Base-by-base conservation (phyloP, 2,113 vertebrate species). In the Dicerorhinus sumatrensis region DNA sequence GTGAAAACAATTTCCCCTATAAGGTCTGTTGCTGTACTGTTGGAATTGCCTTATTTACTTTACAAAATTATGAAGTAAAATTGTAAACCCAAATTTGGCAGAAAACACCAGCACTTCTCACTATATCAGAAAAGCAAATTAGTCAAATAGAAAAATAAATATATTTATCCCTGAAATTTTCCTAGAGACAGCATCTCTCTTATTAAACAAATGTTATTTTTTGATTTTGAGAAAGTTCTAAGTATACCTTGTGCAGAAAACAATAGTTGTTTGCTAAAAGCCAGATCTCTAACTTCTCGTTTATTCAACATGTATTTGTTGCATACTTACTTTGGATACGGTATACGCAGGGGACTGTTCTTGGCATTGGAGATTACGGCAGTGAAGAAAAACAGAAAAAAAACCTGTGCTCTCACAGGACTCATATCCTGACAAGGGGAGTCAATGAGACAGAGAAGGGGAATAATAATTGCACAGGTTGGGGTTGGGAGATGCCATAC, bases 181-280 rank as follows among this genome's bases (percentile, higher is more conserved):
- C 60, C 39, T 76, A 33, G 63, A 76, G 27, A 62, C 3, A 46
- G 11, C 65, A 46, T 48, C 3, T 46, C 3, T 46, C 36, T 69
- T 83, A 36, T 31, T 76, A 95, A 76, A 77, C 36, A 69, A 36
- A 51, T 54, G 51, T 6, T 58, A n/a, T 54, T 11, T 54, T 11
- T 69, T 91, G 42, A 58, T 60, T 82, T 75, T 67, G 76, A 92
- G 48, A 48, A 82, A 73, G 18, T 63, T 54, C 75, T 82, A 58
- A 67, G 36, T 46, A 46, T 13, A 46, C 12, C 11, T 70, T 29
- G 25, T 56, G 18, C 29, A 58, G 31, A 39, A 29, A 89, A 62
- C 39, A n/a, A 33, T 58, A 70, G 36, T 73, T 21, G 31, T 56
- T 42, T 80, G 36, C 86, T 84, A 46, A 76, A 67, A 39, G 13